These are phyloP conservation scores for Tetragnatha montana DNA, from an alignment of 2,888 invertebrate species.

Conservation along the genomic window DNA sequence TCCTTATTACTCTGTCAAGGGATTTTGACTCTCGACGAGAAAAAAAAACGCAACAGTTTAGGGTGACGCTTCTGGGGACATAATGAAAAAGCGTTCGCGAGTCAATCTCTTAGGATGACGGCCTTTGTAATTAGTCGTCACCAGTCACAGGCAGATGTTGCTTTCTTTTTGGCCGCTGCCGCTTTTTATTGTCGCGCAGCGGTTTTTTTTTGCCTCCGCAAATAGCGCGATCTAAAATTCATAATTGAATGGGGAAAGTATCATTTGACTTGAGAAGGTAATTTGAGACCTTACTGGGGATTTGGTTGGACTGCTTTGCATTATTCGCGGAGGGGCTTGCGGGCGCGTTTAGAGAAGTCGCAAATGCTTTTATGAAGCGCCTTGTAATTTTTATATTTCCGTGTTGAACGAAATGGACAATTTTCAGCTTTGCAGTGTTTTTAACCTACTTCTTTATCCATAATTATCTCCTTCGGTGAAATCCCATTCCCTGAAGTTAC, in stretches of 20 bases:
- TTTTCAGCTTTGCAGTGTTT: no score
- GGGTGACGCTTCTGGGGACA: slow-evolving; percentile 33
- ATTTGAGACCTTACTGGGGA: background rate
- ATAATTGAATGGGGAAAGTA: background rate
- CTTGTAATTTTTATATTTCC: no score
- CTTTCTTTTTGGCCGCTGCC: background rate
- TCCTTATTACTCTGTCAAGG: slow-evolving; percentile 61
- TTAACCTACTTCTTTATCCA: no score
- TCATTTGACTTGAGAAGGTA: background rate
- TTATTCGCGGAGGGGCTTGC: background rate
- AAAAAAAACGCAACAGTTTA: slow-evolving; percentile 51
- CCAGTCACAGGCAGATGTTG: slow-evolving; percentile 49
- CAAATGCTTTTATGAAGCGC: no score
- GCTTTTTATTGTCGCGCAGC: slow-evolving; percentile 4
- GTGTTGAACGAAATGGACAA: no score
- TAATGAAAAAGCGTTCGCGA: slow-evolving; percentile 44
- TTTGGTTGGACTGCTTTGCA: background rate
- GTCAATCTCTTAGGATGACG: slow-evolving; percentile 59
- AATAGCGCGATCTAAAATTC: background rate
- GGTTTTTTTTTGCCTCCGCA: background rate
- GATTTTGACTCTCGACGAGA: slow-evolving; percentile 42
- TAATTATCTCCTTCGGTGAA: no score
- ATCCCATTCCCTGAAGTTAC: no score
- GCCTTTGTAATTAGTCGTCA: slow-evolving; percentile 57
- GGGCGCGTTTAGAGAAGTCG: no score